Evolutionary conservation across 2,113 vertebrate species (phyloP).

Genomic region (Castor canadensis): DNA sequence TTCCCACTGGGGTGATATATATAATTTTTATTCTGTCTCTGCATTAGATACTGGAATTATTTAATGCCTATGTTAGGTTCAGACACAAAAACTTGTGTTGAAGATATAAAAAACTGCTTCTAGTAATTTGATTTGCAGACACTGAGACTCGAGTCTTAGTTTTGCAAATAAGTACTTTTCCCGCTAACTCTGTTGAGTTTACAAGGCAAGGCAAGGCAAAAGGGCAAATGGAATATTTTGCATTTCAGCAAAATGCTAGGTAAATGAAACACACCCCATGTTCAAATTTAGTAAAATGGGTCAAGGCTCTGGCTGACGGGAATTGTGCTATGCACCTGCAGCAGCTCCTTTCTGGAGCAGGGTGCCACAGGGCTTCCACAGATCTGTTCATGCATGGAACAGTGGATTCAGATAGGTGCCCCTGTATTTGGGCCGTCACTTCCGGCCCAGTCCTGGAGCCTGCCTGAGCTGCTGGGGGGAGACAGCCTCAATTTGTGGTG

Average conservation of each 20-base stretch:
- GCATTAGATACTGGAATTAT: not conserved
- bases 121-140: not conserved
- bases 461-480: not conserved
- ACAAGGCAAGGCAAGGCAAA: not conserved
- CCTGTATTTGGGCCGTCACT: not conserved
- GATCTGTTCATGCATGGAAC: fast-evolving
- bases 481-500: not conserved
- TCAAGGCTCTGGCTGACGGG: not conserved
- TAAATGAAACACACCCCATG: not conserved
- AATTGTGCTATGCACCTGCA: fast-evolving
- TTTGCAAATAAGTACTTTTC: not conserved
- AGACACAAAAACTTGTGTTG: not conserved
- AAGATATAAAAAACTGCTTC: not conserved
- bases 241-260: not conserved
- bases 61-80: not conserved
- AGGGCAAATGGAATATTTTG: not conserved
- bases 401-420: fast-evolving
- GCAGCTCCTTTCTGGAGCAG: not conserved
- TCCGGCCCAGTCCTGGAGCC: not conserved
- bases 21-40: not conserved
- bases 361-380: not conserved
- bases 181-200: not conserved
- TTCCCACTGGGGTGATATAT: not conserved
- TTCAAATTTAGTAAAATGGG: not conserved
- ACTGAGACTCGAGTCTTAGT: not conserved